A percentile compares a stretch with the other conserved stretches of the same genome.
phyloP scores from a whole-genome alignment of 2,888 invertebrate species.

The Pteria penguin region DNA sequence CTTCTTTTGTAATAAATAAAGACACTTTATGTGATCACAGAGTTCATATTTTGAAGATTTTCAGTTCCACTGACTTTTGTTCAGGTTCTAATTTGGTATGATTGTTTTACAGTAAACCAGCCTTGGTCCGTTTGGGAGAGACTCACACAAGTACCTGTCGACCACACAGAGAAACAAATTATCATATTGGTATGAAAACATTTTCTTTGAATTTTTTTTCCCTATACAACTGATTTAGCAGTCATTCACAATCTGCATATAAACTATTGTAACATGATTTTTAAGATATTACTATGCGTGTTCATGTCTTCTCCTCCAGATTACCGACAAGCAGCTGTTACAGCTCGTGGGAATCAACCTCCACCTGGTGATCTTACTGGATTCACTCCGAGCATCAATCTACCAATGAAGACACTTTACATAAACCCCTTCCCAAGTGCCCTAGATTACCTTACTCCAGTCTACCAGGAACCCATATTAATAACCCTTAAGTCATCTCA shows the following conservation, averaged over 20 bases:
- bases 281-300: no score
- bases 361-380: constrained; percentile 69
- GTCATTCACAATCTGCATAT: background rate
- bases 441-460: constrained; percentile 66
- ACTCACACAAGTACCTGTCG: constrained; percentile 77
- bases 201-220: no score
- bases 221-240: no score
- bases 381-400: constrained; percentile 76
- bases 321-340: constrained; percentile 65
- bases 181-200: constrained; percentile 73
- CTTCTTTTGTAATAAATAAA: no score
- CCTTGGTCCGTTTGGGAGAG: constrained; percentile 77
- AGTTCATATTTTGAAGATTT: background rate
- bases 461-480: constrained; percentile 73
- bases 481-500: constrained; percentile 77
- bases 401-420: constrained; percentile 77
- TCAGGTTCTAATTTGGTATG: no score
- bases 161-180: constrained; percentile 70
- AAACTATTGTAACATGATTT: background rate
- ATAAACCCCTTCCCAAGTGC: constrained; percentile 77
- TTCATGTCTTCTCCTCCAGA: constrained; percentile 58
- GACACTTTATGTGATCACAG: background rate
- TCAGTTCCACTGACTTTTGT: background rate
- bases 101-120: constrained; percentile 75
- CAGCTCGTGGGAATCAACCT: constrained; percentile 65